Conservation (phyloP, 2,113 vertebrate species). For the Cyanistes caeruleus region DNA sequence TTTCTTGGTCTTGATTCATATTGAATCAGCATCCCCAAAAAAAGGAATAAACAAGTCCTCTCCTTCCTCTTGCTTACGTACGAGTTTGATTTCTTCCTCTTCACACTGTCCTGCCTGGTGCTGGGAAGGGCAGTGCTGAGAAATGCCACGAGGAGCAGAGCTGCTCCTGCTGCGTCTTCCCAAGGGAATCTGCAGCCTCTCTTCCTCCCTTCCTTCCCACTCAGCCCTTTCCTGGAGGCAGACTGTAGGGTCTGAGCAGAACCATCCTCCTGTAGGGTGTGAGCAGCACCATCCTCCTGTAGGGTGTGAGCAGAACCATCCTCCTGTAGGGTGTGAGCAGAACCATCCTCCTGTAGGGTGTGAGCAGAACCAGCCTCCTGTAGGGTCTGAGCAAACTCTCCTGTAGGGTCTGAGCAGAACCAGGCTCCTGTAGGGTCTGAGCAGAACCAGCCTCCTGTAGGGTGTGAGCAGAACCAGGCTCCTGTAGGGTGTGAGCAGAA, state of each 20-base stretch:
- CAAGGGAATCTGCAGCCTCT: neutral
- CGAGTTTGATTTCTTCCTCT: neutral
- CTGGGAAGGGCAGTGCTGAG: neutral
- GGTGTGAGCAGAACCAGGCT: no score
- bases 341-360: neutral
- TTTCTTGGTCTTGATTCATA: neutral
- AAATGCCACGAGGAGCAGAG: neutral
- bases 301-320: no score
- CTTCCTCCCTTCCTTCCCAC: neutral
- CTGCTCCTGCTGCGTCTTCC: neutral
- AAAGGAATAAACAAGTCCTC: neutral
- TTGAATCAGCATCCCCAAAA: neutral
- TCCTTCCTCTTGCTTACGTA: neutral
- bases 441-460: neutral
- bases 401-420: neutral
- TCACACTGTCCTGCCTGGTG: neutral
- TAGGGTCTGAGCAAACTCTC: neutral
- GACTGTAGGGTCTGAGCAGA: neutral
- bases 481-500: no score
- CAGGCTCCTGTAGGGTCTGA: neutral
- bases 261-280: no score
- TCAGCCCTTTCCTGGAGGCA: neutral
- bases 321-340: no score
- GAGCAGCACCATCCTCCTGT: neutral
- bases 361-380: neutral